Conservation (phyloP, 2,113 vertebrate species). For the Cryptomyrus ogoouensis region DNA sequence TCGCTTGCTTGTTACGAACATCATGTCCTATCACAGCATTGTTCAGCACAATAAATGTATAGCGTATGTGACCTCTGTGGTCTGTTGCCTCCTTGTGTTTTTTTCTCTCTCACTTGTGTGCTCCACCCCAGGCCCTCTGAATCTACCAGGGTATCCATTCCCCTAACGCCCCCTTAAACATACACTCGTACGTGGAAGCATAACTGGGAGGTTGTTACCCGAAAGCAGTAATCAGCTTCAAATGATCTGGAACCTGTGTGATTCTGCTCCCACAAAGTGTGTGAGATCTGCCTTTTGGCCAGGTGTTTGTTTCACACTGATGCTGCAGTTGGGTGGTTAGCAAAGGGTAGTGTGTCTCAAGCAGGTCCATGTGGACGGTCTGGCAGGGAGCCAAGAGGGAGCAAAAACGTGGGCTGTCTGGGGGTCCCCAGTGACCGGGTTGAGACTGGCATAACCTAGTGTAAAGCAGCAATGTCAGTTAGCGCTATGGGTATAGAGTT, state of each 20-base stretch:
- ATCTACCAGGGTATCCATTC: background rate
- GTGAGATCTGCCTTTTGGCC: background rate
- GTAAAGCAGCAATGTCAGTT: background rate
- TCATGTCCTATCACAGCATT: constrained; percentile 79
- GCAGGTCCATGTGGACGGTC: background rate
- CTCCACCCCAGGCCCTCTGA: background rate
- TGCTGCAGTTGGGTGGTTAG: background rate
- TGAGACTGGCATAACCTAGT: background rate
- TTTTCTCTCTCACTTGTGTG: background rate
- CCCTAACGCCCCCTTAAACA: background rate
- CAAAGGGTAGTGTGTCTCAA: background rate
- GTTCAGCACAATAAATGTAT: constrained; percentile 93
- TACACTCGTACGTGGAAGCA: background rate
- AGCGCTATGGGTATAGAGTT: background rate
- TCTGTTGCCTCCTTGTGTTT: constrained; percentile 53
- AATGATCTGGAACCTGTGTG: background rate
- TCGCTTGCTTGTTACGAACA: constrained; percentile 77
- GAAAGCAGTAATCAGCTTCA: background rate
- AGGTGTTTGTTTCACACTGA: background rate
- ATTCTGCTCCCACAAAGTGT: background rate
- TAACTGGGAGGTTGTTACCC: background rate
- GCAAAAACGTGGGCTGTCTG: background rate
- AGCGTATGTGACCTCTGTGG: constrained; percentile 73
- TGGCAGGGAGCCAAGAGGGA: background rate
- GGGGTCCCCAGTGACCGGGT: background rate